A percentile compares a stretch with the other conserved stretches of the same genome.
Evolutionary conservation across 2,888 invertebrate genomes (phyloP).

Genomic region (Ophion obscuratus): DNA sequence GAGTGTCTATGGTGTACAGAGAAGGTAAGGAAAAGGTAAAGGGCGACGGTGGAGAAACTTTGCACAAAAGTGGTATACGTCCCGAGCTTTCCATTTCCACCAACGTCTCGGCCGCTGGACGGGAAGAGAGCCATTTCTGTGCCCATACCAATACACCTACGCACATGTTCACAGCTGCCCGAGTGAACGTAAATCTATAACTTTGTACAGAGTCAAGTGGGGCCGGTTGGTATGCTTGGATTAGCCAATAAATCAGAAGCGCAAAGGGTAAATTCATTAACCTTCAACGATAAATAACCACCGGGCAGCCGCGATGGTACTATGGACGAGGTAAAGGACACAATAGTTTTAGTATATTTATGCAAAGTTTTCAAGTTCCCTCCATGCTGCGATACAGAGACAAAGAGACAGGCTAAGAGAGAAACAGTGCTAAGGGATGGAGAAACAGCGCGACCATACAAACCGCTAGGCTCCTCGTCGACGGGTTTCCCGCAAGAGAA

Average conservation of each 20-base stretch:
- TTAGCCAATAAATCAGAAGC: constrained; percentile 79
- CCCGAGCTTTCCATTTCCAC: neutral
- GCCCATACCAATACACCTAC: neutral
- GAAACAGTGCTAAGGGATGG: constrained; percentile 37
- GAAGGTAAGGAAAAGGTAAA: neutral
- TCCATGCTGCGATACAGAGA: constrained; percentile 60
- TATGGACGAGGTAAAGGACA: constrained; percentile 73
- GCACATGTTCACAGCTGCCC: neutral
- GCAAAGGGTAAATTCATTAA: constrained; percentile 81
- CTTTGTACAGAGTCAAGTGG: constrained; percentile 12
- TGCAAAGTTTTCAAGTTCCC: constrained; percentile 79
- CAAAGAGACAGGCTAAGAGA: constrained; percentile 43
- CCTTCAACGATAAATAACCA: constrained; percentile 80
- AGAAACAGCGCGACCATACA: constrained; percentile 28
- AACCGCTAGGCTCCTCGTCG: neutral
- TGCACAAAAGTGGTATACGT: neutral
- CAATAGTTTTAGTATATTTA: constrained; percentile 83
- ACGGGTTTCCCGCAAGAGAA: neutral
- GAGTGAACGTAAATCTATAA: neutral
- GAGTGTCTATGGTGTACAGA: neutral
- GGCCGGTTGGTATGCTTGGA: constrained; percentile 48
- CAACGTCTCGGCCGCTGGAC: neutral
- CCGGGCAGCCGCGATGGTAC: constrained; percentile 58
- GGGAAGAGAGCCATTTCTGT: constrained; percentile 20
- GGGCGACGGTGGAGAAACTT: constrained; percentile 7